Evolutionary conservation across 2,797 vertebrate genomes (phyloP).

Genomic region (Chiloscyllium punctatum): DNA sequence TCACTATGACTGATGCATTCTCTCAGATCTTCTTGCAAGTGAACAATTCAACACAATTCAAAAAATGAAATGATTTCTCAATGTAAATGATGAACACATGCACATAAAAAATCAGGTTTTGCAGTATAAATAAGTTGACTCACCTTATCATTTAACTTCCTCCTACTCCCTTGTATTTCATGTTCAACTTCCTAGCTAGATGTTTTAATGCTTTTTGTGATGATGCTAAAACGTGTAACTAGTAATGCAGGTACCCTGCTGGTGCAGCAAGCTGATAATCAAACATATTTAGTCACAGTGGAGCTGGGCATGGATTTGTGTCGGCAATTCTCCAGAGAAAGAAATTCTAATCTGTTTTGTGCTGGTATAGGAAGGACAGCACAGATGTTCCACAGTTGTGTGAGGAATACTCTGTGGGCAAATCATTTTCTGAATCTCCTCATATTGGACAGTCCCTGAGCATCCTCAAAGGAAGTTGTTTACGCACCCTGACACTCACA

Average conservation of each 20-base stretch:
- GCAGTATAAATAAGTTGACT: not conserved
- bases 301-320: not conserved
- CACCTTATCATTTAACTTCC: not conserved
- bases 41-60: not conserved
- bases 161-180: not conserved
- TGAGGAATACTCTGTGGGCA: not conserved
- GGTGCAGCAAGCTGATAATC: not conserved
- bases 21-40: not conserved
- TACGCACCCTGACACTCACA: not conserved
- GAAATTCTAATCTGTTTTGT: not conserved
- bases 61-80: not conserved
- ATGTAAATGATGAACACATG: not conserved
- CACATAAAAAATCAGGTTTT: not conserved
- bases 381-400: not conserved
- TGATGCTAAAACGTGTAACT: not conserved
- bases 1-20: not conserved
- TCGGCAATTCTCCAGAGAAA: not conserved
- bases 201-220: constrained; percentile 15
- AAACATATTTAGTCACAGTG: constrained; percentile 23
- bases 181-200: not conserved
- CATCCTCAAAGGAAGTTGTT: not conserved
- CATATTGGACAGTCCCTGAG: not conserved
- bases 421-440: not conserved
- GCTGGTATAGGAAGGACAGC: not conserved
- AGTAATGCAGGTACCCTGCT: not conserved